Evolutionary conservation across 1,140 invertebrate genomes (phyloP), one percentile per base, ranked within the genome.

Genomic region (Argopecten irradians): DNA sequence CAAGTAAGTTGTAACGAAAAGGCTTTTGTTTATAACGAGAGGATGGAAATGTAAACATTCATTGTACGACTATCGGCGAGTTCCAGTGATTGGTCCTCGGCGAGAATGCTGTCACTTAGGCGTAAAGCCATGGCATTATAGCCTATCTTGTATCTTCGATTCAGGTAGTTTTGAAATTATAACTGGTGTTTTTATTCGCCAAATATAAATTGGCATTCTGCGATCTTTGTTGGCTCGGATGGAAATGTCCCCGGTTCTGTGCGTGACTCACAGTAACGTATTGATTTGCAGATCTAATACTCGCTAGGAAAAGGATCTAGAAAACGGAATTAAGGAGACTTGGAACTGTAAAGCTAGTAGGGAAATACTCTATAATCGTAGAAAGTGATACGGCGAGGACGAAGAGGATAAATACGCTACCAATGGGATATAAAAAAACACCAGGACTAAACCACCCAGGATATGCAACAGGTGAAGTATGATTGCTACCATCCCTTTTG

Each of bases 301-400:
- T 71, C 9, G 55, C 55, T 71, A 28, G 55, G 55, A 71, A n/a
- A 71, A 71, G 55, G 55, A 71, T 71, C 55, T 71, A 28, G 55
- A 71, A 71, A 71, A 71, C 55, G 55, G 55, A 71, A 71, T 71
- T 71, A 71, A 71, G 55, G 55, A 71, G 55, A 71, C 55, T 71
- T 28, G 55, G 55, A 71, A n/a, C 55, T 71, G 55, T 71, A 28
- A 71, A 71, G 55, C 55, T 71, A 71, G 55, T 71, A 71, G 55
- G 55, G 55, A 71, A 71, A 71, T 71, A 2, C 55, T 16, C 5
- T 71, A 71, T 71, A 71, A 71, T 71, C 22, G 55, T 16, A 28
- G 55, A n/a, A 71, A 28, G 55, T n/a, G 55, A 71, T 71, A 71
- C 55, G 8, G 8, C 55, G 5, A 16, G 16, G 13, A n/a, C 55